Conservation (phyloP, 2,797 vertebrate species). For the Benthosema pterotum region DNA sequence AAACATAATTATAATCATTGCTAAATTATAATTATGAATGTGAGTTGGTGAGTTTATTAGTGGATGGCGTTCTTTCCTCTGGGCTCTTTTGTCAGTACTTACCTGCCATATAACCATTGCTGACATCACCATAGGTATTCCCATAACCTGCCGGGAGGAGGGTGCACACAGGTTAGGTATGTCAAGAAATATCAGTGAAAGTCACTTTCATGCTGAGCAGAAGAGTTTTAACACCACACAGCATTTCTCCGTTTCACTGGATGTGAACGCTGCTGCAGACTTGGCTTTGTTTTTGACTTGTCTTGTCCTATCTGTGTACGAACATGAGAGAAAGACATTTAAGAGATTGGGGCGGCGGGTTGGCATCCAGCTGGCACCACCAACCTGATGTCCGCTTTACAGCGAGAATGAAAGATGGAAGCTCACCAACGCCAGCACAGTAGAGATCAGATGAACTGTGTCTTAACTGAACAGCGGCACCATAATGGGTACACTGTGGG, state of each 20-base stretch:
- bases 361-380: conserved; percentile 9
- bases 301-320: too few species aligned
- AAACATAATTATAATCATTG: conserved; percentile 70
- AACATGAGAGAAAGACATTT: not conserved
- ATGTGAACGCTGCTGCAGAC: not conserved
- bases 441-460: not conserved
- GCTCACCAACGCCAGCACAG: not conserved
- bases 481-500: too few species aligned
- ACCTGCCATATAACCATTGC: conserved; percentile 75
- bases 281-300: too few species aligned
- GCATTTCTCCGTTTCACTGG: not conserved
- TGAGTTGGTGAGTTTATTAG: conserved; percentile 10
- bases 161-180: not conserved
- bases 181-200: not conserved
- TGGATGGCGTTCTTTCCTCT: not conserved
- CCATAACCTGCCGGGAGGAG: conserved; percentile 70
- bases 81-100: conserved; percentile 39
- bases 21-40: conserved; percentile 36
- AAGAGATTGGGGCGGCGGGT: not conserved
- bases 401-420: conserved; percentile 24
- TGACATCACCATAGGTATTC: conserved; percentile 64
- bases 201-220: not conserved
- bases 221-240: not conserved
- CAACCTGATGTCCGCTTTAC: conserved; percentile 37
- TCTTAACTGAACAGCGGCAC: conserved; percentile 1